phyloP scores from a whole-genome alignment of 2,113 vertebrate genomes.

The Cheirogaleus medius region DNA sequence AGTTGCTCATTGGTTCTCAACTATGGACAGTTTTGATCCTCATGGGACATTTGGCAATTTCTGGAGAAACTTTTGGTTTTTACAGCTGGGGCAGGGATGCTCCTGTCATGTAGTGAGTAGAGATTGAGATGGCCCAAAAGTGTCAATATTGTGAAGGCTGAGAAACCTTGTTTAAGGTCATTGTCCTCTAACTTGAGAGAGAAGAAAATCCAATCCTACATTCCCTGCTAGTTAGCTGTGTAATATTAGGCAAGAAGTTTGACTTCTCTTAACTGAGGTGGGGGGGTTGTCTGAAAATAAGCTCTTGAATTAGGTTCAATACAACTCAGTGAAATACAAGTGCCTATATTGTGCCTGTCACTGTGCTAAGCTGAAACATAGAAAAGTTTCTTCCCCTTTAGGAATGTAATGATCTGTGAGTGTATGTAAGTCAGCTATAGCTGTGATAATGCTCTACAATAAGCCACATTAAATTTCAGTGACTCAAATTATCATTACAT shows the following conservation, averaged over 20 bases:
- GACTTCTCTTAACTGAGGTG: not conserved
- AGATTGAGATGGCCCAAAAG: not conserved
- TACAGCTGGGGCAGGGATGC: not conserved
- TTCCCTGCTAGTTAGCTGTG: not conserved
- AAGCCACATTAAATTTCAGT: not conserved
- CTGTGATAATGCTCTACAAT: not conserved
- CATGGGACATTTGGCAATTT: not conserved
- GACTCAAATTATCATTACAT: not conserved
- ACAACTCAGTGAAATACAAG: not conserved
- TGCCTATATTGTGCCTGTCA: not conserved
- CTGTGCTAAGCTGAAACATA: not conserved
- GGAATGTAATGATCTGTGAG: not conserved
- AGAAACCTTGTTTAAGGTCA: not conserved
- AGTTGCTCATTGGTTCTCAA: not conserved
- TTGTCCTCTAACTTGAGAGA: not conserved
- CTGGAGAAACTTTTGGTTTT: not conserved
- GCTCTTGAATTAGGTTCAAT: not conserved
- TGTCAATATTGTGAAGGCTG: not conserved
- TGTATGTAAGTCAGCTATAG: not conserved
- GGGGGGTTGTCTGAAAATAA: not conserved
- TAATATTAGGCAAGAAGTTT: not conserved
- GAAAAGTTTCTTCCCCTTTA: not conserved
- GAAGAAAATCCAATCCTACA: not conserved
- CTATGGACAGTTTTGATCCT: not conserved
- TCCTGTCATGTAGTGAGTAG: not conserved